Base-by-base conservation (phyloP, 2,888 invertebrate species). In the Drosophila flavopinicola region DNA sequence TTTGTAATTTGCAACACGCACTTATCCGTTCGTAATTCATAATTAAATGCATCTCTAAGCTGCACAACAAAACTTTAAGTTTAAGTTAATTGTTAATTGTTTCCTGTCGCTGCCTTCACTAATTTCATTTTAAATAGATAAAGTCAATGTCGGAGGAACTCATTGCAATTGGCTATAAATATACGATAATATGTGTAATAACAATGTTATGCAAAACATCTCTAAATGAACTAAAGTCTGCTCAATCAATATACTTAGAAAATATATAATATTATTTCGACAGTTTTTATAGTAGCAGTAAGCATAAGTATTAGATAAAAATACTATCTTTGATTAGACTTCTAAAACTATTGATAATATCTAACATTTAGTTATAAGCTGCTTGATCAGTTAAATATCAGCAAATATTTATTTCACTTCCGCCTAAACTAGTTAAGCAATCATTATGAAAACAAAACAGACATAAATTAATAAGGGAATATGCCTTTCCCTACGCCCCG, bases 1-100 rank as follows among this genome's bases (percentile, higher is more conserved):
- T 45, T 51, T 52, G 58, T 59, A 75, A 75, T 71, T 71, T 71
- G 39, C 69, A 38, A 52, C 58, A 75, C 75, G 65, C 70, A 71
- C 47, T 74, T 63, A 49, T 35, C 30, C 37, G 37, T 29, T 63
- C 47, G 48, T 63, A 68, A 68, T 53, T 68, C 1, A 48, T 52
- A 57, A 68, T 56, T 67, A 68, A 56, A 61, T 61, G 61, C 54
- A 54, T 67, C 29, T 54, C 15, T 24, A 37, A 38, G 33, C 1
- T 20, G 39, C 29, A 15, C 20, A 33, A 29, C 10, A 32, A 39
- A 38, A 24, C 27, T 48, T 25, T 10, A 27, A 33, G 58, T 56
- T 59, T 32, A 33, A 30, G 23, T 37, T 35, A 39, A 53, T 29
- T 30, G 11, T 39, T 71, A 66, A 77, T 53, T 56, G 44, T 42